A percentile compares a stretch with the other conserved stretches of the same genome.
Conservation (phyloP, 2,797 vertebrate genomes). For the Glossophaga mutica region DNA sequence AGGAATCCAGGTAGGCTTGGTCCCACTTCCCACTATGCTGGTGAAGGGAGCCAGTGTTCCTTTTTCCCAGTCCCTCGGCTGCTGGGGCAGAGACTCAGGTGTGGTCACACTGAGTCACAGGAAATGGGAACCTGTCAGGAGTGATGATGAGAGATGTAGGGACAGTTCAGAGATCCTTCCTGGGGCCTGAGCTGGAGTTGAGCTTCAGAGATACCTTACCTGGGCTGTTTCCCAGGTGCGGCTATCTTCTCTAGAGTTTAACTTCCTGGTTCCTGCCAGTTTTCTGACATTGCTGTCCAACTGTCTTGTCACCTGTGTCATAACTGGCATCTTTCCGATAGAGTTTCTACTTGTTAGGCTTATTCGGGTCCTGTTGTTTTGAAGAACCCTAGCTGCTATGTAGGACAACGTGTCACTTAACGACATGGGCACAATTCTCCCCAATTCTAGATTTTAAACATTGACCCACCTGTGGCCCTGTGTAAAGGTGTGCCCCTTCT, state of each 20-base stretch:
- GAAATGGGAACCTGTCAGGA: not conserved
- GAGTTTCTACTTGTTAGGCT: not conserved
- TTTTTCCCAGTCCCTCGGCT: not conserved
- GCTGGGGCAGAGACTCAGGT: not conserved
- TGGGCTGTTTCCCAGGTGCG: not conserved
- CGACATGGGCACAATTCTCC: no score
- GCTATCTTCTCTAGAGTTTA: not conserved
- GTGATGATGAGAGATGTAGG: not conserved
- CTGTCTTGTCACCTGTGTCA: not conserved
- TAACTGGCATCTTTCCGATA: not conserved
- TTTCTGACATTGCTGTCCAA: not conserved
- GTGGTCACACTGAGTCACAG: not conserved
- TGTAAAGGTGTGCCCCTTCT: not conserved
- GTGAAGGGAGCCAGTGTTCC: not conserved
- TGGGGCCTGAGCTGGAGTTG: not conserved
- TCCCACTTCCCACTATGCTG: not conserved
- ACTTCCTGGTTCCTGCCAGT: not conserved
- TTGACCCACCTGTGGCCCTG: rapidly evolving
- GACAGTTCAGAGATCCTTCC: not conserved
- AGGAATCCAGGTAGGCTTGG: not conserved
- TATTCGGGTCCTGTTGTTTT: not conserved
- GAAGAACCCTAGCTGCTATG: not conserved
- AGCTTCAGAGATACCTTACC: not conserved
- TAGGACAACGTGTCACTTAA: rapidly evolving
- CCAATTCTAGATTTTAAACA: not conserved